Evolutionary conservation across 2,888 invertebrate genomes (phyloP), one percentile per base, ranked within the genome.

Genomic region (Liposcelis brunnea): DNA sequence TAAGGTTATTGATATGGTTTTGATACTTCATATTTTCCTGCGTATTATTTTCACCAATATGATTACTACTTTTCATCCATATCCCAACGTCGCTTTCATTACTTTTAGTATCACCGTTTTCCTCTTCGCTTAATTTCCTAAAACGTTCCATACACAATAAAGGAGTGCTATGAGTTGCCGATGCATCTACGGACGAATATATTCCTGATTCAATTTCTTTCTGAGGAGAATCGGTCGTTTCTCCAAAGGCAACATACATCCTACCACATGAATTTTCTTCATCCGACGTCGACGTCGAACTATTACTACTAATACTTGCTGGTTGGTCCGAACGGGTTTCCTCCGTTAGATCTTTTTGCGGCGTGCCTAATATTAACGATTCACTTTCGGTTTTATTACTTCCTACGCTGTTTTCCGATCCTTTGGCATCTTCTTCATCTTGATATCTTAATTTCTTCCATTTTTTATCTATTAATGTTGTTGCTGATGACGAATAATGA

Each of bases 401-500:
- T 33, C 49, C 49, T 15, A 52, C 52, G 14, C 52, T 50, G 36
- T 47, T 54, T n/a, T 49, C 51, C 31, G 50, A 52, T 34, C 60
- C 59, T 37, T 53, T 54, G 33, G 57, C 59, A 45, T 55, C 55
- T 19, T 59, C 59, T 36, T 51, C 55, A 49, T 51, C 50, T 43
- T 51, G 49, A 21, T 54, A 50, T n/a, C 52, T 45, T 12, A 61
- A 51, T 31, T 58, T 56, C 34, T 59, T 54, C 64, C 65, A 66
- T 51, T 63, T 65, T 31, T 59, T 55, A 46, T 65, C 66, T 8
- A 64, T 51, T 31, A 67, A 53, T 12, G 62, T 62, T 19, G 50
- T 50, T 2, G 61, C 59, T 1, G 66, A 65, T n/a, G 60, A 57
- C 42, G 64, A 63, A 49, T 62, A 63, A 47, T 58, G 59, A 49